Conservation (phyloP, 1,140 invertebrate species). For the Oncopeltus fasciatus region DNA sequence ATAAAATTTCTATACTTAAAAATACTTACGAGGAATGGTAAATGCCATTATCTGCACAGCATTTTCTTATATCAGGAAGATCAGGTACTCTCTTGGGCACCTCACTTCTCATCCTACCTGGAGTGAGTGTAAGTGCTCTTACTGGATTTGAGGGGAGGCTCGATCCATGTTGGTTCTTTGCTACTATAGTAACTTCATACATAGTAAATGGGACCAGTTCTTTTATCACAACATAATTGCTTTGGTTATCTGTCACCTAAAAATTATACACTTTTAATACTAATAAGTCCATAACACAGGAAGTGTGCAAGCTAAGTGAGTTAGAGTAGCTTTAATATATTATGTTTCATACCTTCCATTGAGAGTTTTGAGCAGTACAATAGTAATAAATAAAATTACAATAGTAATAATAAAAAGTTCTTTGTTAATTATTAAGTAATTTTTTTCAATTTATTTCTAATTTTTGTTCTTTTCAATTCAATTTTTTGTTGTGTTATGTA, state of each 20-base stretch:
- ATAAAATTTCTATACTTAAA: not conserved
- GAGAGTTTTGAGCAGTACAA: too few relatives aligned
- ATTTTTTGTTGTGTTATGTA: too few relatives aligned
- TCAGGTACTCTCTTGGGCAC: constrained; percentile 34
- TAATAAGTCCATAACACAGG: too few relatives aligned
- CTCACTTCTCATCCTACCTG: constrained; percentile 38
- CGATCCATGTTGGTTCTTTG: constrained; percentile 53
- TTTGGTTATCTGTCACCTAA: constrained; percentile 39
- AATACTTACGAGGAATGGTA: constrained; percentile 35
- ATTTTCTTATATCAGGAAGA: constrained; percentile 54
- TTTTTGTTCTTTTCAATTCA: too few relatives aligned
- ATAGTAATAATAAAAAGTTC: too few relatives aligned
- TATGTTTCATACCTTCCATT: too few relatives aligned
- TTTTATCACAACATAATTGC: constrained; percentile 38
- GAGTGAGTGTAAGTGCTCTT: constrained; percentile 48
- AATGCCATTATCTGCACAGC: constrained; percentile 55
- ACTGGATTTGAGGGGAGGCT: constrained; percentile 56
- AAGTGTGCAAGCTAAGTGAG: too few relatives aligned
- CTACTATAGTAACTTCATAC: constrained; percentile 61
- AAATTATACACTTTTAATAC: too few relatives aligned
- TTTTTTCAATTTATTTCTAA: too few relatives aligned
- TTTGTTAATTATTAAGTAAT: too few relatives aligned
- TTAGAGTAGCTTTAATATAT: too few relatives aligned
- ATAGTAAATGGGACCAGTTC: constrained; percentile 55
- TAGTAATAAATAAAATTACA: too few relatives aligned